Evolutionary conservation across 2,888 invertebrate genomes (phyloP).

Genomic region (Ornithoptera alexandrae): DNA sequence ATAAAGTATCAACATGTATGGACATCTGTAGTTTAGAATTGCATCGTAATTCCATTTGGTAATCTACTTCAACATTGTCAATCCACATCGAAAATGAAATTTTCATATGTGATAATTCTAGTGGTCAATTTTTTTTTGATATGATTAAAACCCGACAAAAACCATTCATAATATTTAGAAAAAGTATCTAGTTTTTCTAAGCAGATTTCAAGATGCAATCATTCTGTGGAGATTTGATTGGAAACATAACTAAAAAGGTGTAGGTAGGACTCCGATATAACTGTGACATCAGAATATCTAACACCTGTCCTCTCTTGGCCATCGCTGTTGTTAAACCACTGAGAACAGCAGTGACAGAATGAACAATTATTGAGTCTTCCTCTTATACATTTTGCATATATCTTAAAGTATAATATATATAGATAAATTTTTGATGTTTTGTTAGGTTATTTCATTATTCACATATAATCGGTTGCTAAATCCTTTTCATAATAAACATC

Average conservation of each 20-base stretch:
- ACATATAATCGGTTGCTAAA: not conserved
- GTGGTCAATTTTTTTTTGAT: not conserved
- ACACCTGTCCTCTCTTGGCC: too few species aligned
- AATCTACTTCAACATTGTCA: slow-evolving; percentile 9
- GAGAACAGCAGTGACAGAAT: too few species aligned
- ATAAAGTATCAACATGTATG: slow-evolving; percentile 8
- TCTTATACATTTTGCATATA: too few species aligned
- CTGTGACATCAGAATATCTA: too few species aligned
- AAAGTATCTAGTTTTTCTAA: too few species aligned
- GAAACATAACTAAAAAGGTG: too few species aligned
- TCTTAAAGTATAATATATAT: not conserved
- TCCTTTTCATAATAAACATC: not conserved
- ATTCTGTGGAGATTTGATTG: too few species aligned
- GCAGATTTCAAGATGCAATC: too few species aligned
- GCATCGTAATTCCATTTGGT: slow-evolving; percentile 10
- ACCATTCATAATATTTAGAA: too few species aligned
- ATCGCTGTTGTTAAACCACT: too few species aligned
- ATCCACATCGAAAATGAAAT: slow-evolving; percentile 12
- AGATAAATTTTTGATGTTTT: not conserved
- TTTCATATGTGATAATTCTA: not conserved
- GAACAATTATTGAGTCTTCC: not conserved
- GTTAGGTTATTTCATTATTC: not conserved
- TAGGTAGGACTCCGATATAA: too few species aligned
- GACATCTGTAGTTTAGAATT: slow-evolving; percentile 13
- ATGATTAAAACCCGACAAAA: too few species aligned